Conservation (phyloP, 2,113 vertebrate species). For the Sceloporus undulatus region DNA sequence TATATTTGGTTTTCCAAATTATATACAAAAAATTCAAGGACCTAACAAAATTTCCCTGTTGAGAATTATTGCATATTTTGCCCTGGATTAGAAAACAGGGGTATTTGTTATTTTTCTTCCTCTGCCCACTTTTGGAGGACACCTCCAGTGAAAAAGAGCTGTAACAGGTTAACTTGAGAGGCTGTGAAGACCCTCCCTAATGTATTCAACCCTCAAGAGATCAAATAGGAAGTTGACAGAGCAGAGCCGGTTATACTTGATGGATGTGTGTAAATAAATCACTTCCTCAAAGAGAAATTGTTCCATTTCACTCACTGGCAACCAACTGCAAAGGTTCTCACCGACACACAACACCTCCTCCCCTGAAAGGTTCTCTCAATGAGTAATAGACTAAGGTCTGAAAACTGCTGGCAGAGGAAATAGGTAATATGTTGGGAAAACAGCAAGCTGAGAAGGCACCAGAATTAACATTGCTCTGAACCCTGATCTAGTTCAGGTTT, state of each 20-base stretch:
- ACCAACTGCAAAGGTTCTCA: constrained; percentile 73
- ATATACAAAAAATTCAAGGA: constrained; percentile 12
- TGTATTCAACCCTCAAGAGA: constrained; percentile 71
- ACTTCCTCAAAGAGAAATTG: constrained; percentile 72
- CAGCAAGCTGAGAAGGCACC: constrained; percentile 17
- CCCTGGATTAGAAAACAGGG: constrained; percentile 60
- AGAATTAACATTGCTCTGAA: background rate
- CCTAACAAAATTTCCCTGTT: constrained; percentile 43
- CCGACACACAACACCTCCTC: constrained; percentile 53
- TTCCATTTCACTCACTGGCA: constrained; percentile 71
- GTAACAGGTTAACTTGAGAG: constrained; percentile 44
- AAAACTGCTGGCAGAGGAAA: constrained; percentile 51
- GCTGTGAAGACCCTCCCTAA: constrained; percentile 65
- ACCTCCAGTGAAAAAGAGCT: constrained; percentile 47
- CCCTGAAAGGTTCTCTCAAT: background rate
- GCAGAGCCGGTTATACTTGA: constrained; percentile 64
- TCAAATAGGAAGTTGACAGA: constrained; percentile 76
- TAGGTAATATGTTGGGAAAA: constrained; percentile 26
- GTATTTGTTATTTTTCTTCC: constrained; percentile 24
- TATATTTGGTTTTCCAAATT: constrained; percentile 17
- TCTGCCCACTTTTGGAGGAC: constrained; percentile 4
- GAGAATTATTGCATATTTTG: constrained; percentile 35
- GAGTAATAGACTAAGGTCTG: constrained; percentile 31
- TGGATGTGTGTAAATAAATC: constrained; percentile 68
- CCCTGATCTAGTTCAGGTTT: background rate